phyloP scores from a whole-genome alignment of 2,113 vertebrate species.

The Stigmatopora argus region DNA sequence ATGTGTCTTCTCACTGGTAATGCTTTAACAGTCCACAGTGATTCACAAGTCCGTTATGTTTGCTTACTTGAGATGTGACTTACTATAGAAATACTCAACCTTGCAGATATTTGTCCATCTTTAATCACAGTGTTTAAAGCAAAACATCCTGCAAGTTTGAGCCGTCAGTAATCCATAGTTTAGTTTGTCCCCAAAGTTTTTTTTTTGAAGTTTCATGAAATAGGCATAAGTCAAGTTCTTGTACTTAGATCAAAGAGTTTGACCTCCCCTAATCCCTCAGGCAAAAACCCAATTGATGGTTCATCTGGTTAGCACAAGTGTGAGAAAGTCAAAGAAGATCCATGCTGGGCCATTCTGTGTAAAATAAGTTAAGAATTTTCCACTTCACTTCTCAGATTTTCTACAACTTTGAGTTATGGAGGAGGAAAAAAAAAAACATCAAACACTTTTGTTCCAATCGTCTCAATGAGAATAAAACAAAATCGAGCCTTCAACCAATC shows the following conservation, averaged over 20 bases:
- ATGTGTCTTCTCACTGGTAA: constrained; percentile 27
- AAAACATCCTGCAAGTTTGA: constrained; percentile 46
- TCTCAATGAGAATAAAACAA: neutral
- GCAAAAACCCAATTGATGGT: constrained; percentile 13
- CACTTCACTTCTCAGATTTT: neutral
- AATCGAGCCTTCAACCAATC: too few relatives aligned
- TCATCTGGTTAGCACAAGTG: constrained; percentile 23
- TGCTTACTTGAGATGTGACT: constrained; percentile 21
- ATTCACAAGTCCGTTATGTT: constrained; percentile 20
- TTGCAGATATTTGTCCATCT: constrained; percentile 18
- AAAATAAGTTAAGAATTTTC: neutral
- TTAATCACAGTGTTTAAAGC: constrained; percentile 23
- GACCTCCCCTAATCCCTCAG: constrained; percentile 16
- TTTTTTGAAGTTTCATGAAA: constrained; percentile 38
- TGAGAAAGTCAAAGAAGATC: neutral
- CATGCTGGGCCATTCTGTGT: neutral
- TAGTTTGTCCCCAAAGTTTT: constrained; percentile 35
- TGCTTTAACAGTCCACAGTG: constrained; percentile 26
- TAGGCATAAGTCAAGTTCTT: constrained; percentile 35
- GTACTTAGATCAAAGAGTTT: constrained; percentile 26
- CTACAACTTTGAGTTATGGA: neutral
- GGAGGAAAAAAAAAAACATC: neutral
- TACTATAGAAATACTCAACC: constrained; percentile 13
- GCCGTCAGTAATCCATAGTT: constrained; percentile 19
- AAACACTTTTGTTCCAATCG: neutral